A percentile compares a stretch with the other conserved stretches of the same genome.
phyloP scores from a whole-genome alignment of 2,797 vertebrate species.

The Myotis pilosus region DNA sequence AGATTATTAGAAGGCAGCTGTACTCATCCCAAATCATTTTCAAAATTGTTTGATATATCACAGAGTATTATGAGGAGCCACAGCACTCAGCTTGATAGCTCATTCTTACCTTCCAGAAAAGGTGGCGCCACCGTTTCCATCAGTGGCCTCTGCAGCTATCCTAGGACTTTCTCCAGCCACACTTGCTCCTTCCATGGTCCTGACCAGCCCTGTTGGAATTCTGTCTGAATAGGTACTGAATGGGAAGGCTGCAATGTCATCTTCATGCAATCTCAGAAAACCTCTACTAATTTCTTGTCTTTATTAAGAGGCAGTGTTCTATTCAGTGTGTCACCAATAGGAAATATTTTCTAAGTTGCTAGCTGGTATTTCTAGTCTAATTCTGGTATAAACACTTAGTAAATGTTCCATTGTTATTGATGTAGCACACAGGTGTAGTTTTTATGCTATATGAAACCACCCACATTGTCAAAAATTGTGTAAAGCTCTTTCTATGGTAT shows the following conservation, averaged over 20 bases:
- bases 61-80: not conserved
- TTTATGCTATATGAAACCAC: not conserved
- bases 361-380: not conserved
- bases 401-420: not conserved
- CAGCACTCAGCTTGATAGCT: not conserved
- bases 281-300: not conserved
- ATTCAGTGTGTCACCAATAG: not conserved
- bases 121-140: not conserved
- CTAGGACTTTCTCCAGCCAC: not conserved
- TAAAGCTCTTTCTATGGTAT: not conserved
- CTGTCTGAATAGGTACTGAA: not conserved
- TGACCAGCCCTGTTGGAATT: not conserved
- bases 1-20: not conserved
- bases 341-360: not conserved
- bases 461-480: not conserved
- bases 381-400: not conserved
- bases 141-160: too few relatives aligned
- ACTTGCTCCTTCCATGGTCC: not conserved
- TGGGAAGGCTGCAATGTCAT: not conserved
- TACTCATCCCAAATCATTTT: not conserved
- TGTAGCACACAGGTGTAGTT: not conserved
- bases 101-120: not conserved
- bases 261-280: not conserved
- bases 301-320: not conserved
- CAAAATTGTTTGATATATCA: constrained; percentile 2